Evolutionary conservation across 2,797 vertebrate species (phyloP).

Genomic region (Toxotes lorentzi): DNA sequence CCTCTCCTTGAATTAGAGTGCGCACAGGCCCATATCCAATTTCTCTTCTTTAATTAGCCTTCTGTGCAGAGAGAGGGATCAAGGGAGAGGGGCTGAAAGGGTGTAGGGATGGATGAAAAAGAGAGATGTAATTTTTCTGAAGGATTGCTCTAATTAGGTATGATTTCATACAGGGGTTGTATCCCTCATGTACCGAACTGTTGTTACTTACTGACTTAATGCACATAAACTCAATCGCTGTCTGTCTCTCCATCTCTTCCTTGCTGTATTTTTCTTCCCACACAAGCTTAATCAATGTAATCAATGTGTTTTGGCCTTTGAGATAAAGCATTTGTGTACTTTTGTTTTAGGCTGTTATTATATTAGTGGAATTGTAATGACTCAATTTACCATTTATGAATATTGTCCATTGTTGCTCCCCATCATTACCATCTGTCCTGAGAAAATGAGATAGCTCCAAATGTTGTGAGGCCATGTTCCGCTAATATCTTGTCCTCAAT

Average conservation of each 20-base stretch:
- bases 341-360: conserved; percentile 42
- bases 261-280: neutral
- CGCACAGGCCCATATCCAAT: conserved; percentile 83
- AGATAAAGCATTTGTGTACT: conserved; percentile 26
- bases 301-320: conserved; percentile 43
- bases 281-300: conserved; percentile 32
- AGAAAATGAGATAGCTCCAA: conserved; percentile 44
- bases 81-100: conserved; percentile 53
- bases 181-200: conserved; percentile 46
- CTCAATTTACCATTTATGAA: conserved; percentile 37
- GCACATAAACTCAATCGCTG: conserved; percentile 29
- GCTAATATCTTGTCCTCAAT: conserved; percentile 44
- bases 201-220: conserved; percentile 60
- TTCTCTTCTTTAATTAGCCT: conserved; percentile 84
- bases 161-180: conserved; percentile 69
- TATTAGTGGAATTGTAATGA: conserved; percentile 35
- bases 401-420: conserved; percentile 33
- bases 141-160: conserved; percentile 74
- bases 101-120: conserved; percentile 53
- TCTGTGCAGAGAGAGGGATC: conserved; percentile 59
- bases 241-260: conserved; percentile 3
- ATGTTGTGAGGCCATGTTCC: conserved; percentile 13
- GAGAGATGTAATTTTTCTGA: conserved; percentile 74
- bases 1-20: conserved; percentile 72
- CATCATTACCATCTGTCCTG: conserved; percentile 48